Evolutionary conservation across 1,140 invertebrate species (phyloP).

Genomic region (Solen grandis): DNA sequence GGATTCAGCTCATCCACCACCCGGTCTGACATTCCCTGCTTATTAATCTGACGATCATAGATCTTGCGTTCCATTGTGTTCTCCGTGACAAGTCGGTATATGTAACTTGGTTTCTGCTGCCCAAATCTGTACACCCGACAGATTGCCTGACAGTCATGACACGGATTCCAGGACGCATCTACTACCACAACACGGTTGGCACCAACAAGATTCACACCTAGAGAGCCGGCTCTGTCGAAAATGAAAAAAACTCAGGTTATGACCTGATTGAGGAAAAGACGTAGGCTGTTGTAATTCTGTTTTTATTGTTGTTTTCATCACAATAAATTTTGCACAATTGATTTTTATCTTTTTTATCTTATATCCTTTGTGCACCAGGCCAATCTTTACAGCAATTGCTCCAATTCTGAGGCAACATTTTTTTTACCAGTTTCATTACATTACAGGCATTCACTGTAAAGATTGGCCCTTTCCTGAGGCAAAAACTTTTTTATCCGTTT

Average conservation of each 20-base stretch:
- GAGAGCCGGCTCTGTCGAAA: conserved; percentile 95
- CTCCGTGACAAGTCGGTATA: conserved; percentile 98
- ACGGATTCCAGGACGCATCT: conserved; percentile 99
- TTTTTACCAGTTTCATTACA: no score
- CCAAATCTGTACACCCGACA: conserved; percentile 98
- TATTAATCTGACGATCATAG: conserved; percentile 98
- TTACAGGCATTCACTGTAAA: no score
- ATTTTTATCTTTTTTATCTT: no score
- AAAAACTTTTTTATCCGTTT: no score
- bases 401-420: no score
- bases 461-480: no score
- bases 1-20: conserved; percentile 99
- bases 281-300: no score
- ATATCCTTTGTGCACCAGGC: no score
- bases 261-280: neutral
- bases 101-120: conserved; percentile 95
- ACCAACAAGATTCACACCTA: conserved; percentile 97
- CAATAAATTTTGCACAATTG: no score
- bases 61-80: conserved; percentile 98
- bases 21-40: conserved; percentile 97
- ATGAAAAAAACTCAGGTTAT: neutral
- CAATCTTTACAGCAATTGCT: no score
- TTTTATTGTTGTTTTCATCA: no score
- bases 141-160: conserved; percentile 98
- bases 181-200: conserved; percentile 98